Percentiles rank a stretch among this genome's conserved stretches.
Conservation (phyloP, 2,888 invertebrate species). For the Athrips mouffetella region DNA sequence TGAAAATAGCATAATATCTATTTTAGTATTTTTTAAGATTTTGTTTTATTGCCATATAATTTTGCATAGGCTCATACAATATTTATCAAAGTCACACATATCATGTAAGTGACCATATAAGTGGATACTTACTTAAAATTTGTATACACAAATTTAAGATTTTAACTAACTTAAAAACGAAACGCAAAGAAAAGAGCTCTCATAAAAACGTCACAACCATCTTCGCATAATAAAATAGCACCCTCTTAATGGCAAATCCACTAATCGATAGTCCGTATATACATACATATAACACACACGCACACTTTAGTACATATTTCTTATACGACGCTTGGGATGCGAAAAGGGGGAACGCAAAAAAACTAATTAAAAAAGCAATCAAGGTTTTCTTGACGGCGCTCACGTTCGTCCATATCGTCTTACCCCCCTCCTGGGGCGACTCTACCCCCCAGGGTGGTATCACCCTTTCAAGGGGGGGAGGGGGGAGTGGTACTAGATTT, state of each 20-base stretch:
- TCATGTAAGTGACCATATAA: too few species aligned
- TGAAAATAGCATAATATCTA: too few species aligned
- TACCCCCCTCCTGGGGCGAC: slow-evolving; percentile 64
- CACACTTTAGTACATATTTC: slow-evolving; percentile 66
- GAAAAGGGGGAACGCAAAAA: slow-evolving; percentile 74
- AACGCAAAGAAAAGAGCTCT: not conserved
- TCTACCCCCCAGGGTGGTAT: slow-evolving; percentile 34
- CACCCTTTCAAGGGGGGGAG: slow-evolving; percentile 60
- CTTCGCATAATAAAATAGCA: slow-evolving; percentile 7
- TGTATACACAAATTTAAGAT: too few species aligned
- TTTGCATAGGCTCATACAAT: too few species aligned
- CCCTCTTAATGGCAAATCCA: slow-evolving; percentile 12
- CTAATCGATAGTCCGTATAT: slow-evolving; percentile 41
- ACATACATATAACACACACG: slow-evolving; percentile 50
- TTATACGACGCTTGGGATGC: slow-evolving; percentile 67
- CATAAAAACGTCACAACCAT: slow-evolving; percentile 7
- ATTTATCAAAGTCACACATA: too few species aligned
- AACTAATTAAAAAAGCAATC: slow-evolving; percentile 80
- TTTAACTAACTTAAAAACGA: too few species aligned
- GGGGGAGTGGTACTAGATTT: slow-evolving; percentile 74
- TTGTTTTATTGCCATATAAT: too few species aligned
- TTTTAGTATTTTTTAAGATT: too few species aligned
- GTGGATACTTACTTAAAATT: too few species aligned
- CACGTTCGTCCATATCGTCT: slow-evolving; percentile 79
- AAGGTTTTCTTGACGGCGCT: slow-evolving; percentile 79